Base-by-base conservation (phyloP, 2,113 vertebrate species). In the Bucco capensis region DNA sequence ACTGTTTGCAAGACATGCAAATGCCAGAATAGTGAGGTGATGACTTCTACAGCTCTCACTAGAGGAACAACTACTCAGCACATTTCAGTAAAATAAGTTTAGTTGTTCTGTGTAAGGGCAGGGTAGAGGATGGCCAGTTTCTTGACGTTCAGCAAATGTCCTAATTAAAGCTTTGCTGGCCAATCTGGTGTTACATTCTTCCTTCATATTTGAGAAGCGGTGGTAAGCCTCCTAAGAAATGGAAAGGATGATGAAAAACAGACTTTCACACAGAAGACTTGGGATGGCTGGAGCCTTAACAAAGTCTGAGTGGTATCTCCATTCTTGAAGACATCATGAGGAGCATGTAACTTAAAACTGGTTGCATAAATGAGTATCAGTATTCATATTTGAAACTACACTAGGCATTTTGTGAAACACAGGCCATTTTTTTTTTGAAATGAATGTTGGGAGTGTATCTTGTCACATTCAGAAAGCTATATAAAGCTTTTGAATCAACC, bases 81-180 rank as follows among this genome's bases (percentile, higher is more conserved):
- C 0, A 1, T 85, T 82, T 71, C 56, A 40, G 38, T 74, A 33
- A 62, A 66, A 15, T 33, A 49, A 31, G 12, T 53, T 40, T 31
- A 69, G 9, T 62, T 22, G 8, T 47, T 25, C 74, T 74, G 31
- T 27, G 6, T 65, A 31, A 70, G n/a, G 28, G 23, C 33, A 65
- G 64, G 8, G 30, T 47, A 70, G 28, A 70, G 28, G 19, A 74
- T 66, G 57, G 38, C 28, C 21, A 61, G 46, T 37, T 50, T 62
- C 6, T 42, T 87, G 74, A 47, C 33, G 60, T 89, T 65, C 0
- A 0, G 27, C 24, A 73, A 22, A 35, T 0, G 0, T 58, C 14
- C 24, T 80, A 31, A 27, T 19, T 76, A 25, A 57, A 72, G 40
- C 19, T 58, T 78, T 78, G 31, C 33, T 75, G 49, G 24, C 33